Base-by-base conservation (phyloP, 2,888 invertebrate species). In the Epirrhoe tristata region DNA sequence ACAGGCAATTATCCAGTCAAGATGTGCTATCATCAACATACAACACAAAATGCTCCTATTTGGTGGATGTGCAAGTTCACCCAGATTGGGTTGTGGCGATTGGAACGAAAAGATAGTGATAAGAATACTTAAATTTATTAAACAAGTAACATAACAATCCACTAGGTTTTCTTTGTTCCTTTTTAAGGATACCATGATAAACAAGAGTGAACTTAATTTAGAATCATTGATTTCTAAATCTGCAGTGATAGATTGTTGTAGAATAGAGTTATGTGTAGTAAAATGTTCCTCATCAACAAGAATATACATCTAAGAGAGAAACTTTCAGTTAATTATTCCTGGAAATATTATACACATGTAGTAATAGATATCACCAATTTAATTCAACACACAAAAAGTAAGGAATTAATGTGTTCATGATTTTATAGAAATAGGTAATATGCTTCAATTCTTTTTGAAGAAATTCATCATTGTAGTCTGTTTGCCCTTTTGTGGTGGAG, bases 41-140 rank as follows among this genome's bases (percentile, higher is more conserved):
- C 79, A 93, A 91, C 71, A 93, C 93, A 56, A 93, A 92, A 78
- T 93, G 93, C 75, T 89, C 92, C 43, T 92, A 94, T 73, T 77
- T 93, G 69, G 93, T 93, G 7, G 93, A 93, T 85, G 89, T 93
- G 0, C 88, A 92, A 84, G 91, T 93, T 8, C 90, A 91, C 70
- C 91, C 93, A 31, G 89, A 93, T 68, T 94, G 93, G 93, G 86
- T 94, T 67, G 91, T 93, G 5, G 94, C 93, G 48, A 92, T 94
- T 70, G 94, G 93, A 54, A 86, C 91, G 12, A 91, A 88, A 72
- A 88, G 87, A 89, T 91, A 82, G 81, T 69, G 1, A 14, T 36
- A 36, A 36, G n/a, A 63, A 52, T 58, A 54, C 52, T 62, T 48
- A 58, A 58, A 17, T 72, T 64, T 65, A 67, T 36, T 64, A 62